Evolutionary conservation across 2,888 invertebrate genomes (phyloP).

Genomic region (Spodoptera exigua): DNA sequence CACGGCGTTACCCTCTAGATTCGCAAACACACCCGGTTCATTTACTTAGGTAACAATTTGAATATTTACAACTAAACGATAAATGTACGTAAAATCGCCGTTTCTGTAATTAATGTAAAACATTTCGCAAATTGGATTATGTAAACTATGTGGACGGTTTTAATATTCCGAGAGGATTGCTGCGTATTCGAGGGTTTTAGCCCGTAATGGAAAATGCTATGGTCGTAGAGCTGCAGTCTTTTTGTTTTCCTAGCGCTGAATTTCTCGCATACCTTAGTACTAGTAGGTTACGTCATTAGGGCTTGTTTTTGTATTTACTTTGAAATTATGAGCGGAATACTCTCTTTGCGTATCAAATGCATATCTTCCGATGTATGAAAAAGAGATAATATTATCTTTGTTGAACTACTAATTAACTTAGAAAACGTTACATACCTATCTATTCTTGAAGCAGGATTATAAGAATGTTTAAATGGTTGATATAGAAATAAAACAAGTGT

Average conservation of each 20-base stretch:
- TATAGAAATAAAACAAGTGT: slow-evolving; percentile 4
- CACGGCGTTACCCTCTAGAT: slow-evolving; percentile 31
- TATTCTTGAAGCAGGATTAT: slow-evolving; percentile 11
- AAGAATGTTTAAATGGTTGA: slow-evolving; percentile 10
- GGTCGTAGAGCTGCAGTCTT: slow-evolving; percentile 10
- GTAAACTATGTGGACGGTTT: slow-evolving; percentile 71
- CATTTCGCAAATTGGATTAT: slow-evolving; percentile 76
- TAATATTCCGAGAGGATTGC: slow-evolving; percentile 58
- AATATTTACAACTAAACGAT: slow-evolving; percentile 73
- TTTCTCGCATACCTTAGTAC: neutral
- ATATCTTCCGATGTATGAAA: too few species aligned
- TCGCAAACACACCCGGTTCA: slow-evolving; percentile 60
- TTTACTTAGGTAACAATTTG: slow-evolving; percentile 80
- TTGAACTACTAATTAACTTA: too few species aligned
- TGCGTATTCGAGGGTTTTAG: slow-evolving; percentile 27
- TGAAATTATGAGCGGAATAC: too few species aligned
- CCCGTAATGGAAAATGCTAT: slow-evolving; percentile 11
- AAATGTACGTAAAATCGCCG: slow-evolving; percentile 74
- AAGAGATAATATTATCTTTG: too few species aligned
- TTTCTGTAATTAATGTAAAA: slow-evolving; percentile 73
- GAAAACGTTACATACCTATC: too few species aligned
- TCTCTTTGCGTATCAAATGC: too few species aligned
- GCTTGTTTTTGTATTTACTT: too few species aligned
- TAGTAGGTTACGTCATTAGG: neutral
- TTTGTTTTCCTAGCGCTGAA: neutral